Conservation (phyloP, 2,113 vertebrate species). For the Gambusia holbrooki region DNA sequence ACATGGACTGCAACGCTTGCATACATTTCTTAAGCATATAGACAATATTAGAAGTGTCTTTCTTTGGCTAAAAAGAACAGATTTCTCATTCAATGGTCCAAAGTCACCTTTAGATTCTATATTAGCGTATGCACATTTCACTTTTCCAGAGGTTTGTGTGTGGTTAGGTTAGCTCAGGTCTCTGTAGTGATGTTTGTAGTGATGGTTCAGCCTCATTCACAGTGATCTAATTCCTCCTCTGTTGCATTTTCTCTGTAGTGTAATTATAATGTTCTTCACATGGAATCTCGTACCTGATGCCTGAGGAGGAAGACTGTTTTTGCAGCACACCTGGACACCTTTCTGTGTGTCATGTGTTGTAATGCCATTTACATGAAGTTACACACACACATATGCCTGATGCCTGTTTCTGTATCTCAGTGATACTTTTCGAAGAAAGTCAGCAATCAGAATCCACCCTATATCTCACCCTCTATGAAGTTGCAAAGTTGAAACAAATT, state of each 20-base stretch:
- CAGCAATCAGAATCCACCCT: not conserved
- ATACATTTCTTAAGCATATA: too few relatives aligned
- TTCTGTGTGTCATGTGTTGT: slow-evolving; percentile 30
- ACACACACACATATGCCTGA: not conserved
- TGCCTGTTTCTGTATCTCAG: slow-evolving; percentile 14
- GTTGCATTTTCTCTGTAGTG: not conserved
- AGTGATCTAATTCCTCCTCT: not conserved
- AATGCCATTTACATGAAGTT: slow-evolving; percentile 23
- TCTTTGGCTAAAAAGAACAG: not conserved
- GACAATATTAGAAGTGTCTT: not conserved
- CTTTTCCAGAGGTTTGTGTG: slow-evolving; percentile 1
- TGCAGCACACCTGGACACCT: slow-evolving; percentile 37
- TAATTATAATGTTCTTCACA: not conserved
- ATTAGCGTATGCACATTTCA: not conserved
- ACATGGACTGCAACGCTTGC: too few relatives aligned
- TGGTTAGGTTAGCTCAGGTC: slow-evolving; percentile 35
- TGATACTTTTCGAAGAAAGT: not conserved
- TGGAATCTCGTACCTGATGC: slow-evolving; percentile 46
- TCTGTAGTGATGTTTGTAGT: slow-evolving; percentile 28
- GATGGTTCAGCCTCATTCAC: slow-evolving; percentile 34
- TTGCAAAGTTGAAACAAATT: slow-evolving; percentile 51
- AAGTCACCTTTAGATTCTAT: not conserved
- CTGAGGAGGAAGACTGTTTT: slow-evolving; percentile 36
- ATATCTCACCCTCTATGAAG: slow-evolving; percentile 23
- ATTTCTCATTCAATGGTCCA: not conserved